Evolutionary conservation across 2,888 invertebrate species (phyloP).

Genomic region (Eumacrocentrus americanus): DNA sequence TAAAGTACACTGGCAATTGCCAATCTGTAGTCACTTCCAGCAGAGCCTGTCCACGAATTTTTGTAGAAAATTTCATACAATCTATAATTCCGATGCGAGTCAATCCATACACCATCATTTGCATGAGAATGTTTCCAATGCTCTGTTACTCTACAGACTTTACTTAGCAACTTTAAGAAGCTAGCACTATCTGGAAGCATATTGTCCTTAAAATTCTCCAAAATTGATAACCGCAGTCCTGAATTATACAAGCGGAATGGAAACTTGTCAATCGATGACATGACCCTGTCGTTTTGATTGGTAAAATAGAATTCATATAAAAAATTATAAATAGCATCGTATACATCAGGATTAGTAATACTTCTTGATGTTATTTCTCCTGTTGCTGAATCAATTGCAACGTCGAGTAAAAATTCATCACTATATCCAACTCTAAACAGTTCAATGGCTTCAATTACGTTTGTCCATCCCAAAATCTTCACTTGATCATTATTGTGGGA

Average conservation of each 20-base stretch:
- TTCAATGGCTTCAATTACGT: slow-evolving; percentile 28
- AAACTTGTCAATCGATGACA: not conserved
- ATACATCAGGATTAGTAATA: slow-evolving; percentile 45
- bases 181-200: slow-evolving; percentile 43
- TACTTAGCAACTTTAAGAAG: slow-evolving; percentile 49
- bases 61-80: slow-evolving; percentile 27
- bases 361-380: slow-evolving; percentile 20
- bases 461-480: slow-evolving; percentile 44
- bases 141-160: slow-evolving; percentile 43
- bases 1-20: slow-evolving; percentile 47
- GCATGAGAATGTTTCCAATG: too few relatives aligned
- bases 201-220: slow-evolving; percentile 21
- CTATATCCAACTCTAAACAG: slow-evolving; percentile 20
- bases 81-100: too few relatives aligned
- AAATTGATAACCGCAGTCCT: slow-evolving; percentile 15
- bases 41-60: slow-evolving; percentile 48
- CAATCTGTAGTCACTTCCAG: slow-evolving; percentile 44
- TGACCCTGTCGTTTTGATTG: not conserved
- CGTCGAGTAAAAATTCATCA: slow-evolving; percentile 28
- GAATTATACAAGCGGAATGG: not conserved
- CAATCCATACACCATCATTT: too few relatives aligned
- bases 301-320: slow-evolving; percentile 36
- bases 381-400: slow-evolving; percentile 22
- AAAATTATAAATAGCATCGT: slow-evolving; percentile 48
- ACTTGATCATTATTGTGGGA: slow-evolving; percentile 41